Evolutionary conservation across 92 coral and sea anemone species (phyloP).

Genomic region (Chrysogorgia sp.): DNA sequence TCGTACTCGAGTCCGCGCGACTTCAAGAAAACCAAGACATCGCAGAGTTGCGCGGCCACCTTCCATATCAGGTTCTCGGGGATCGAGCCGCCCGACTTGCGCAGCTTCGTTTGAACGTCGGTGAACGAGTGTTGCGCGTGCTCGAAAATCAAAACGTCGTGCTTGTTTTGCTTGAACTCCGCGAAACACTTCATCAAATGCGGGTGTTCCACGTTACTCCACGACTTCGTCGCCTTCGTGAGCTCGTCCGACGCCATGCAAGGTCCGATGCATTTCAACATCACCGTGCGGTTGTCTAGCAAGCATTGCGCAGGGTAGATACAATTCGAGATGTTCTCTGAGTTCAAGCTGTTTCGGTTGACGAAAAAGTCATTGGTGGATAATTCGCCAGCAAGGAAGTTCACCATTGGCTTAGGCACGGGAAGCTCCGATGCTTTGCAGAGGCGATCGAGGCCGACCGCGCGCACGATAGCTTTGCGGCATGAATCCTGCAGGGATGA

Average conservation of each 20-base stretch:
- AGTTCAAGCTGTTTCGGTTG: conserved; percentile 77
- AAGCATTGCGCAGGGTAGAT: conserved; percentile 97
- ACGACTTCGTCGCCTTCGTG: conserved; percentile 67
- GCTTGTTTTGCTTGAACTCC: conserved; percentile 75
- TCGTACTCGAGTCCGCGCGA: conserved; percentile 73
- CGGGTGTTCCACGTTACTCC: conserved; percentile 77
- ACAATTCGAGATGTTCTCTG: conserved; percentile 78
- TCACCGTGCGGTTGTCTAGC: conserved; percentile 86
- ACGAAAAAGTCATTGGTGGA: conserved; percentile 86
- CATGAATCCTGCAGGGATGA: conserved; percentile 80
- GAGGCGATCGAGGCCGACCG: conserved; percentile 84
- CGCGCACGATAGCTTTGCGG: conserved; percentile 81
- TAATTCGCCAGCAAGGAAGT: conserved; percentile 78
- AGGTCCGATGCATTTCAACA: conserved; percentile 82
- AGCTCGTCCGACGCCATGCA: conserved; percentile 70
- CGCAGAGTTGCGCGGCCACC: conserved; percentile 77
- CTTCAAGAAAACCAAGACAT: conserved; percentile 75
- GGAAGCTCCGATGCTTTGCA: conserved; percentile 89
- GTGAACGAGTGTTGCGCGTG: conserved; percentile 78
- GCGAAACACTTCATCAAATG: conserved; percentile 69
- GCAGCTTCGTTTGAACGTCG: conserved; percentile 68
- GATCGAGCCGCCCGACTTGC: conserved; percentile 60
- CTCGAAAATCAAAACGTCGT: conserved; percentile 82
- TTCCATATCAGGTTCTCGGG: conserved; percentile 92
- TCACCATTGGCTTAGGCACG: conserved; percentile 81